Base-by-base conservation (phyloP, 1,140 invertebrate species). In the Fopius arisanus region DNA sequence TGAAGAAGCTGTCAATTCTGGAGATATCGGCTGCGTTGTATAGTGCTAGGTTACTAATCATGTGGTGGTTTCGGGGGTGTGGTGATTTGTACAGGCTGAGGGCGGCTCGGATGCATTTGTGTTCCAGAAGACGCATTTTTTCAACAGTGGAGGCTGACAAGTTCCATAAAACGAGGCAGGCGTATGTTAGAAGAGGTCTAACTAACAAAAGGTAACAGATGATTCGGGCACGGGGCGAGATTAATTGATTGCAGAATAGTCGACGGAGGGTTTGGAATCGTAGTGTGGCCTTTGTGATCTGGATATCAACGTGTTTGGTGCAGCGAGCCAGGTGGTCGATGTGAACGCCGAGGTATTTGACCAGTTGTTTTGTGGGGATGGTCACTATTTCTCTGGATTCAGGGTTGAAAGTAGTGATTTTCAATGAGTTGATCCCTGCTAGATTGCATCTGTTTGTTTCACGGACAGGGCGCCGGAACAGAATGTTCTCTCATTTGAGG, bases 221-320 rank as follows among this genome's bases (percentile, higher is more conserved):
- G 9, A 77, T 40, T 72, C 74, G 75, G 2, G 74, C 65, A 65
- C 43, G 12, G 16, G 31, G 0, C 77, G 16, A 3, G n/a, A 19
- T 71, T 74, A 75, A n/a, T n/a, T n/a, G n/a, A n/a, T 74, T 74
- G 16, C 76, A 66, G 16, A 79, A 77, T 6, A 79, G 29, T 48
- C 31, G 73, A 3, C 2, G 9, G 3, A 62, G 29, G 3, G 16
- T 7, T 31, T 26, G 33, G 19, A 69, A 69, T 7, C 67, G 10
- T 9, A 5, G 31, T 5, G 9, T 65, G 3, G 67, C 73, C 54
- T 75, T 70, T 12, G n/a, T 2, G 29, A 65, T 5, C 29, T 75
- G 67, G 26, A 26, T 31, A 4, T 10, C 16, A 19, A 23, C 4
- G 28, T 70, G 73, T 26, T 41, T 16, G 12, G 41, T 70, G 5